Conservation (phyloP, 2,888 invertebrate genomes). For the Dugesia japonica region DNA sequence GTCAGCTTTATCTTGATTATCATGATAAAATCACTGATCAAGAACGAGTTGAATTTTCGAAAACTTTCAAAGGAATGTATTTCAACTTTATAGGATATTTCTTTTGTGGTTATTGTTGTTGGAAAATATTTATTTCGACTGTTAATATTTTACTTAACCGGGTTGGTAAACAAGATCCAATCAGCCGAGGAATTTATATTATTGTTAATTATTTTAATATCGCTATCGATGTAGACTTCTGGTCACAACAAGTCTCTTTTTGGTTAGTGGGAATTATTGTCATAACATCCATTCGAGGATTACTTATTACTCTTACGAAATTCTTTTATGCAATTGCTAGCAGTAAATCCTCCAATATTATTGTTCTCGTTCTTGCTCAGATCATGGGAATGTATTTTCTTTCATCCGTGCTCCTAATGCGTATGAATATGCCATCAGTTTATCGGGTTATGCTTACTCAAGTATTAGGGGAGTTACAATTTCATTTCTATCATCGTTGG, state of each 20-base stretch:
- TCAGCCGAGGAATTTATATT: slow-evolving; percentile 83
- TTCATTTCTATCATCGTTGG: slow-evolving; percentile 97
- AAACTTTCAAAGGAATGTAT: slow-evolving; percentile 63
- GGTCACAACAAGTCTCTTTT: slow-evolving; percentile 97
- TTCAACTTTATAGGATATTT: slow-evolving; percentile 95
- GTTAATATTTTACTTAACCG: slow-evolving; percentile 96
- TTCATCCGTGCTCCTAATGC: slow-evolving; percentile 80
- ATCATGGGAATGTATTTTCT: slow-evolving; percentile 99
- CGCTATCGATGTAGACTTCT: slow-evolving; percentile 83
- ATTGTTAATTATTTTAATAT: slow-evolving; percentile 88
- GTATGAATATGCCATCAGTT: slow-evolving; percentile 98
- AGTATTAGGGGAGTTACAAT: slow-evolving; percentile 87
- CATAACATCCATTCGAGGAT: slow-evolving; percentile 82
- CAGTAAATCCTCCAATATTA: slow-evolving; percentile 90
- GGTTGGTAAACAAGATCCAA: slow-evolving; percentile 92
- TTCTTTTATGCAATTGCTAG: slow-evolving; percentile 98
- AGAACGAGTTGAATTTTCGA: slow-evolving; percentile 53
- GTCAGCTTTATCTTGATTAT: slow-evolving; percentile 85
- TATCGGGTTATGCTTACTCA: slow-evolving; percentile 77
- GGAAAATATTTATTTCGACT: slow-evolving; percentile 92
- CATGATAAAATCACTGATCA: slow-evolving; percentile 73
- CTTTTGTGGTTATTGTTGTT: slow-evolving; percentile 88
- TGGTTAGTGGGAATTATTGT: slow-evolving; percentile 89
- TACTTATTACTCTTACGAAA: slow-evolving; percentile 89
- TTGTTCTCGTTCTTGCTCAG: slow-evolving; percentile 83